Evolutionary conservation across 2,113 vertebrate species (phyloP).

Genomic region (Rhea pennata): DNA sequence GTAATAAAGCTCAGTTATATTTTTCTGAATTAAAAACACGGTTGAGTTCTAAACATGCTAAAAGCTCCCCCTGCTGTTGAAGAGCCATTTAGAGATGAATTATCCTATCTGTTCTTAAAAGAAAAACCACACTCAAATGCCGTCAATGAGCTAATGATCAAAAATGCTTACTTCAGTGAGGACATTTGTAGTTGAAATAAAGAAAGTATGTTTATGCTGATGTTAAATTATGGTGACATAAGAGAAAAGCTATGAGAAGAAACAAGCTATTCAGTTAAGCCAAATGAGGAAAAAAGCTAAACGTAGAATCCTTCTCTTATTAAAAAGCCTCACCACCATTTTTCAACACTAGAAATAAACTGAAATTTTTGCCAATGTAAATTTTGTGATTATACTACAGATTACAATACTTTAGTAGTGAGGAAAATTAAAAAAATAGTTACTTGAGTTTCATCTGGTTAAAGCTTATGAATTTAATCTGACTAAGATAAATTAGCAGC

Average conservation of each 20-base stretch:
- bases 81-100: not conserved
- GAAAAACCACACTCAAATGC: not conserved
- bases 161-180: not conserved
- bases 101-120: not conserved
- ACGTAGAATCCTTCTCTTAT: not conserved
- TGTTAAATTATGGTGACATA: not conserved
- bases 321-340: not conserved
- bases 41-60: not conserved
- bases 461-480: not conserved
- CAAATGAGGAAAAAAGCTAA: not conserved
- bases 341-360: not conserved
- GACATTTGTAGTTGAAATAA: not conserved
- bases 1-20: not conserved
- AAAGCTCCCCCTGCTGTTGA: conserved; percentile 69
- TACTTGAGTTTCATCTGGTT: not conserved
- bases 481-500: not conserved
- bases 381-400: not conserved
- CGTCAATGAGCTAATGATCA: not conserved
- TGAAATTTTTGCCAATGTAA: not conserved
- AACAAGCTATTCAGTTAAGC: not conserved
- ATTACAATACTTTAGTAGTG: not conserved
- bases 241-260: not conserved
- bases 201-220: not conserved
- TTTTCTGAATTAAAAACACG: not conserved
- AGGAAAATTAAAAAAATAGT: not conserved